A percentile compares a stretch with the other conserved stretches of the same genome.
phyloP scores from a whole-genome alignment of 2,888 invertebrate species.

The Metacarcinus magister region DNA sequence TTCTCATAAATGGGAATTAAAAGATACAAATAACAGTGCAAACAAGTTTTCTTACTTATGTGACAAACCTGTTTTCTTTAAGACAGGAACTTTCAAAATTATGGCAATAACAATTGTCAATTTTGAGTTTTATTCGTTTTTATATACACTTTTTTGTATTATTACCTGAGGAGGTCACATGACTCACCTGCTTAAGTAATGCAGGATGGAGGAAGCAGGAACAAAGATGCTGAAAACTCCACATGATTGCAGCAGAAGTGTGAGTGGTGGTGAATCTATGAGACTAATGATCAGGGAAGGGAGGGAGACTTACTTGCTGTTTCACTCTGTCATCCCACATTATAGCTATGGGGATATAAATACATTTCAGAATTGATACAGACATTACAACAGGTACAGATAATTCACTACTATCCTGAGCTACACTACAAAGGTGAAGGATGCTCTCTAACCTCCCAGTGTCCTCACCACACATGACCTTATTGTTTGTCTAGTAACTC shows the following conservation, averaged over 20 bases:
- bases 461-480: not conserved
- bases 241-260: not conserved
- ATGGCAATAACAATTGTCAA: not conserved
- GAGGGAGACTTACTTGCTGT: not conserved
- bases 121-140: not conserved
- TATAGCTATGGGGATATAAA: not conserved
- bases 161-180: not conserved
- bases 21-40: not conserved
- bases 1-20: not conserved
- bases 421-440: not conserved
- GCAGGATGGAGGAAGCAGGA: not conserved
- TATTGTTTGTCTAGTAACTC: too few relatives aligned
- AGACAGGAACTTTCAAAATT: not conserved
- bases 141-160: not conserved
- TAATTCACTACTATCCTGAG: not conserved
- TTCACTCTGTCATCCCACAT: not conserved
- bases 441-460: not conserved
- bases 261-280: not conserved
- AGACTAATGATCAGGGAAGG: not conserved
- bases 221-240: not conserved
- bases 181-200: not conserved
- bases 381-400: too few relatives aligned
- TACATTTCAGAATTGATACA: too few relatives aligned
- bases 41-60: not conserved
- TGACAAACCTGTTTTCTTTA: not conserved